Evolutionary conservation across 2,797 vertebrate genomes (phyloP), one percentile per base, ranked within the genome.

Genomic region (Psittacula echo): DNA sequence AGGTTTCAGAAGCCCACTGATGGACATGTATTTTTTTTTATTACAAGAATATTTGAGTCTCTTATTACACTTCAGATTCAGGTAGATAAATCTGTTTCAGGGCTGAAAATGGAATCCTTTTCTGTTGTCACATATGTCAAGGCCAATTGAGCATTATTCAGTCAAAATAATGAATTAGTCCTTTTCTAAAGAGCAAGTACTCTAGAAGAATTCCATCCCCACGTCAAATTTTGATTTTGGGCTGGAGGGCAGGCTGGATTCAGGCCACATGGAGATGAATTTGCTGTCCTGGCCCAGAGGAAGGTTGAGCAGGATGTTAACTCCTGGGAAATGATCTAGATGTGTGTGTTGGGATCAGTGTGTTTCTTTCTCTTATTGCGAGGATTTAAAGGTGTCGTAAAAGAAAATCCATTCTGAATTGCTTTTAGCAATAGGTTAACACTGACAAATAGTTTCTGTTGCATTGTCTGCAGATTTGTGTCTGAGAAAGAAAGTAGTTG

Each of bases 261-360:
- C 4, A 2, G 16, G 27, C 50, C 21, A 5, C 6, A 0, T 1
- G 6, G 27, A 26, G 67, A 24, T 32, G 22, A 37, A 14, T 79
- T 79, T 70, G 18, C 30, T 54, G 24, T 34, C 48, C 44, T 32
- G 20, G 53, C 47, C n/a, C 27, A 12, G 51, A 56, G 70, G 51
- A 30, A 42, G 21, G 34, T 8, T 60, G 85, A 67, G 73, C 44
- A 44, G 53, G 39, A 21, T 27, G 22, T 4, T 23, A 42, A 29
- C 62, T 45, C 65, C 1, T 20, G 76, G 91, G 87, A 39, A 44
- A 22, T 64, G 2, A 47, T 7, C 30, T 3, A 1, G 13, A 1
- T 61, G 48, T 37, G 30, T 53, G 18, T 2, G 0, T 61, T 60
- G 14, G 81, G 58, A 65, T 75, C 85, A 42, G 61, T 3, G 37